A percentile compares a stretch with the other conserved stretches of the same genome.
phyloP scores from a whole-genome alignment of 2,113 vertebrate genomes.

The Irena cyanogastra region DNA sequence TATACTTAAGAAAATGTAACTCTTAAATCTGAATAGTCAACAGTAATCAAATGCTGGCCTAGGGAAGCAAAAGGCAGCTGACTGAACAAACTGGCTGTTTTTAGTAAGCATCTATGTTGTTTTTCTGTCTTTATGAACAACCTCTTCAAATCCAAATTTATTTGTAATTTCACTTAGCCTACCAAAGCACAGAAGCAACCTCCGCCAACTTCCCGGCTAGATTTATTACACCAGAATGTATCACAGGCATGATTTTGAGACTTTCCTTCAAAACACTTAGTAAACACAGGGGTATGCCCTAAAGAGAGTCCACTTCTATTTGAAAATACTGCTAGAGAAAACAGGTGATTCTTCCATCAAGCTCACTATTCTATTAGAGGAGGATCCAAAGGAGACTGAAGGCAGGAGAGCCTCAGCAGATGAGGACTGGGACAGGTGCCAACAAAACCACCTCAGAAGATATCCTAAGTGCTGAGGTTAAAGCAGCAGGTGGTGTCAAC shows the following conservation, averaged over 20 bases:
- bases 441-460: constrained; percentile 1
- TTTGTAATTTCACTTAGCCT: not conserved
- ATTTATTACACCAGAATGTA: not conserved
- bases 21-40: not conserved
- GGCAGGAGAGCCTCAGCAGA: not conserved
- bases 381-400: not conserved
- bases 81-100: not conserved
- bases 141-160: not conserved
- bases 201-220: not conserved
- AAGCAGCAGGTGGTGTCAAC: constrained; percentile 37
- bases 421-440: not conserved
- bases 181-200: not conserved
- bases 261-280: not conserved
- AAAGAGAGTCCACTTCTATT: not conserved
- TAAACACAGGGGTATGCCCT: not conserved
- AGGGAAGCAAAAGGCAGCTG: not conserved
- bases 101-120: not conserved
- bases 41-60: not conserved
- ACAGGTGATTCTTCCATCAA: not conserved
- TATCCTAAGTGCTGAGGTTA: constrained; percentile 21
- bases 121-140: not conserved
- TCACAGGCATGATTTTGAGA: not conserved
- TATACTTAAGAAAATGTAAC: not conserved
- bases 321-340: not conserved
- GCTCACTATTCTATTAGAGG: not conserved